These are phyloP conservation scores for Agriotes lineatus DNA, from an alignment of 2,888 invertebrate genomes.

Conservation along the genomic window DNA sequence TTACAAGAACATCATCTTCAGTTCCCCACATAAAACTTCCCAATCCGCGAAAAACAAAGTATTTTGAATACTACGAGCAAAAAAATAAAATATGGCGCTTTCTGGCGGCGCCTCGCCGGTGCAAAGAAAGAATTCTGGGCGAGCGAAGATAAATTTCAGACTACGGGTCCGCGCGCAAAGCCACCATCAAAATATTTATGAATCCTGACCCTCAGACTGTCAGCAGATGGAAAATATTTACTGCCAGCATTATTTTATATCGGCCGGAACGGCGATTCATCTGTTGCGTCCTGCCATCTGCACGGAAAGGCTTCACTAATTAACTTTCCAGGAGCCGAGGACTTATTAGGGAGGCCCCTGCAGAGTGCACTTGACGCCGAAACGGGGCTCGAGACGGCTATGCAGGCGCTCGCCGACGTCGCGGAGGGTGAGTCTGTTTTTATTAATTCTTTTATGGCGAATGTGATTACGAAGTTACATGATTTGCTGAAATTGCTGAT, in stretches of 20 bases:
- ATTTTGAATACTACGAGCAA: background rate
- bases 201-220: constrained; percentile 19
- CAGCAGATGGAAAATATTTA: constrained; percentile 27
- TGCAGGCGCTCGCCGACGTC: constrained; percentile 25
- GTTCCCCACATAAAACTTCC: background rate
- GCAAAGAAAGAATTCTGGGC: constrained; percentile 20
- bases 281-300: background rate
- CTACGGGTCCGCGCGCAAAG: constrained; percentile 18
- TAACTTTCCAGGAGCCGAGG: constrained; percentile 74
- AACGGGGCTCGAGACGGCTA: constrained; percentile 24
- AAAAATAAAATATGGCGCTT: constrained; percentile 8
- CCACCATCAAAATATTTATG: constrained; percentile 36
- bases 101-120: constrained; percentile 1
- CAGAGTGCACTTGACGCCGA: constrained; percentile 58
- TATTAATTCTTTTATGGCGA: constrained; percentile 3
- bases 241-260: background rate
- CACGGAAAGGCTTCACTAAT: background rate
- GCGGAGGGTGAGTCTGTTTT: constrained; percentile 22
- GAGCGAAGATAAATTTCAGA: constrained; percentile 26
- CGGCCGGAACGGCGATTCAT: background rate
- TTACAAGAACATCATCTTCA: background rate
- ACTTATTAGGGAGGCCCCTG: constrained; percentile 75
- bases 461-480: background rate
- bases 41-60: background rate
- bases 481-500: background rate